phyloP scores from a whole-genome alignment of 2,113 vertebrate genomes.

The Hippopotamus amphibius region DNA sequence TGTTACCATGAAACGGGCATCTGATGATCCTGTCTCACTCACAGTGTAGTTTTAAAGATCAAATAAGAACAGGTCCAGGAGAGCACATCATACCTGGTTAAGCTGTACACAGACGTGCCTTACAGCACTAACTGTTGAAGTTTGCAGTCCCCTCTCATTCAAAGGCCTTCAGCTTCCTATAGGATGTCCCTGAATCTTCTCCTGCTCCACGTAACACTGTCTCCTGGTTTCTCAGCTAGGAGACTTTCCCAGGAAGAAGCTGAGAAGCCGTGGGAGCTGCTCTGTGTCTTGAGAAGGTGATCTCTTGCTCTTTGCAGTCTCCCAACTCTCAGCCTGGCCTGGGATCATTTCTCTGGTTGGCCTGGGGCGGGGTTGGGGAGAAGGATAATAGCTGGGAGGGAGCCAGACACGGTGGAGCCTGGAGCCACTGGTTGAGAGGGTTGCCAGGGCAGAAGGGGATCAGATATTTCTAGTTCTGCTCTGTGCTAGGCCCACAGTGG shows the following conservation, averaged over 20 bases:
- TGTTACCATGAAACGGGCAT: background rate
- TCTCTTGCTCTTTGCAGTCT: background rate
- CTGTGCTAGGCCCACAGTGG: background rate
- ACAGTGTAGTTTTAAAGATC: background rate
- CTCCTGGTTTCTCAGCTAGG: slow-evolving; percentile 58
- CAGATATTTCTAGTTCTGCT: background rate
- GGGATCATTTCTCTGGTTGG: background rate
- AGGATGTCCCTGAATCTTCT: background rate
- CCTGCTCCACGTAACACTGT: background rate
- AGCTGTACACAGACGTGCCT: background rate
- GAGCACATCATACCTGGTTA: background rate
- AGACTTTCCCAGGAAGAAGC: slow-evolving; percentile 42
- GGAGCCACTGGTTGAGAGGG: background rate
- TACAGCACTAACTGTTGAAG: background rate
- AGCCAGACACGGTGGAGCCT: background rate
- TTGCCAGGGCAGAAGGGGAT: background rate
- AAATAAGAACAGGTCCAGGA: background rate
- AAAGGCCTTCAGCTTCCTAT: background rate
- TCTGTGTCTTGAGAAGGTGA: slow-evolving; percentile 79
- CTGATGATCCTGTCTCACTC: background rate
- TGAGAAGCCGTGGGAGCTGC: slow-evolving; percentile 57
- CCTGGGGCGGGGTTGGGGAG: background rate
- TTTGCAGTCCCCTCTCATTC: background rate
- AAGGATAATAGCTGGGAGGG: background rate
- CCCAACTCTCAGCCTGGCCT: background rate